Conservation (phyloP, 2,113 vertebrate genomes). For the Nothocercus julius region DNA sequence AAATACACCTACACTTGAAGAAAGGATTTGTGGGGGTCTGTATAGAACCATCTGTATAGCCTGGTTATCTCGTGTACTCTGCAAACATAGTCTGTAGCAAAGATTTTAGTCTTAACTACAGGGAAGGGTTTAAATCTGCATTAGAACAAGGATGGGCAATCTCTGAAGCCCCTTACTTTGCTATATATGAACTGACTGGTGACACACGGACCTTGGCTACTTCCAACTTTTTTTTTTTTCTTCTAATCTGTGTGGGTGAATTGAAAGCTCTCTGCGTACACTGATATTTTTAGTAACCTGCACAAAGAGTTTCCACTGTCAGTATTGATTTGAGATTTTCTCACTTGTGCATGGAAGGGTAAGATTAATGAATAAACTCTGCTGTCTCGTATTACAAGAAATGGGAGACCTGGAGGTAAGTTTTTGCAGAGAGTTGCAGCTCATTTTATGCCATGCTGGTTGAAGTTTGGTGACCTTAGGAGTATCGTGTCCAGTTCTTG, state of each 20-base stretch:
- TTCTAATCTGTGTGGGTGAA: neutral
- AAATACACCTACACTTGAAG: neutral
- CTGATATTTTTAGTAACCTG: slow-evolving; percentile 11
- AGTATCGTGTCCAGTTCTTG: neutral
- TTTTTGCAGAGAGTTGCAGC: neutral
- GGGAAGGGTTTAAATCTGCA: neutral
- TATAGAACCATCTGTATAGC: neutral
- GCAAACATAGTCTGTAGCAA: neutral
- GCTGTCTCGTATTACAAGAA: neutral
- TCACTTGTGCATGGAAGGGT: neutral
- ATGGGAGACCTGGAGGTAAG: neutral
- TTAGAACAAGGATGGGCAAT: neutral
- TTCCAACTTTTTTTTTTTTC: neutral
- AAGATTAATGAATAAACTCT: slow-evolving; percentile 41
- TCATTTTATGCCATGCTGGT: neutral
- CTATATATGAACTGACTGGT: neutral
- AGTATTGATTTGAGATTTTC: slow-evolving; percentile 25
- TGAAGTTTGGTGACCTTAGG: neutral
- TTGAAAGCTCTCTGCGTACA: neutral
- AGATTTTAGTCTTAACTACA: neutral
- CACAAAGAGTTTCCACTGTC: neutral
- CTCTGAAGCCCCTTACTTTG: neutral
- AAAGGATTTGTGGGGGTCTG: neutral
- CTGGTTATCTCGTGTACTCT: neutral
- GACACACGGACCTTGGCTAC: neutral